Evolutionary conservation across 2,113 vertebrate species (phyloP), one percentile per base, ranked within the genome.

Genomic region (Phaethon lepturus): DNA sequence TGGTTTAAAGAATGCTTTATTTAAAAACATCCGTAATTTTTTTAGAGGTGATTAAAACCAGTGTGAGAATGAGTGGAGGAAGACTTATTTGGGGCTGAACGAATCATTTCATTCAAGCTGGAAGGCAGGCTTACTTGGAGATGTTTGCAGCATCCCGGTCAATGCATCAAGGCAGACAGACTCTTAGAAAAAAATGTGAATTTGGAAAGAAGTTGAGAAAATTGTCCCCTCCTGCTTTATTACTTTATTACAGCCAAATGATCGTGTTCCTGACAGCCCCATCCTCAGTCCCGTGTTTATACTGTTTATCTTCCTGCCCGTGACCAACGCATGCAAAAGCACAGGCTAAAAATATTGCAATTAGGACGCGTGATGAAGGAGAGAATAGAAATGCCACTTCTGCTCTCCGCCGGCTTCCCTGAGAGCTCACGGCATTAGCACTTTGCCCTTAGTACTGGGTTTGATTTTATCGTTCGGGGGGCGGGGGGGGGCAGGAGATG

Each of bases 71-170:
- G 72, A 95, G 83, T 44, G 76, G 56, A 64, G 73, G 40, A 55
- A 89, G 25, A 2, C 63, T 80, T 72, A 35, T 88, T 13, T 83
- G 88, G 62, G 58, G 74, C 88, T 88, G 59, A 42, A 0, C 66
- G 93, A 96, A 89, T 94, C 86, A 86, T 47, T 96, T 74, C 89
- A 84, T 91, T 82, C 86, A 82, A 63, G 11, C 68, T 47, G 68
- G 59, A 77, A 90, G 55, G 29, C 29, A 23, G 10, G 55, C 59
- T 68, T 31, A 12, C 86, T 31, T 40, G 63, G 80, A 31, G 52
- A 25, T 5, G 19, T 60, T 81, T 81, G 64, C 95, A 68, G 74
- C 83, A 77, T 49, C 60, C 73, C 72, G 50, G 79, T 7, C 87
- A 5, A 49, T 35, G 8, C 17, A 42, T 1, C 11, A 9, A 60